These are phyloP conservation scores for Sebastes matsubarae DNA, from an alignment of 2,797 vertebrate genomes.

Conservation along the genomic window DNA sequence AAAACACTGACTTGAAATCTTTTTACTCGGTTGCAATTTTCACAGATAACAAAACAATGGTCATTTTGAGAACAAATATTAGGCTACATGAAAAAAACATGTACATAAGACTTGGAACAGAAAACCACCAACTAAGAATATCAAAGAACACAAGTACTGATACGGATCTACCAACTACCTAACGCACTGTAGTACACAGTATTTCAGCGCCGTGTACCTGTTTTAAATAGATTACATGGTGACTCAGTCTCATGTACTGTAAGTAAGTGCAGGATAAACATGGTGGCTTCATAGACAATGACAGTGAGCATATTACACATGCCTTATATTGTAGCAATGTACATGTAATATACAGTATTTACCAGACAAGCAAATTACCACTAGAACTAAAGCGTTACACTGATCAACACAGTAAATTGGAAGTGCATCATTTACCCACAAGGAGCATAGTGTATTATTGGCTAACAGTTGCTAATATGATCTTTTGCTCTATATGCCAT, in stretches of 20 bases:
- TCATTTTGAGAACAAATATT: slow-evolving; percentile 72
- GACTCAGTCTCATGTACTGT: slow-evolving; percentile 43
- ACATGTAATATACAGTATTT: slow-evolving; percentile 60
- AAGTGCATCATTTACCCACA: slow-evolving; percentile 60
- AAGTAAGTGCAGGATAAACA: slow-evolving; percentile 60
- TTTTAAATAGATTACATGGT: slow-evolving; percentile 39
- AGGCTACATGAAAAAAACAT: slow-evolving; percentile 63
- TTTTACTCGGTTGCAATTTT: slow-evolving; percentile 58
- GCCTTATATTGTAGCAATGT: slow-evolving; percentile 59
- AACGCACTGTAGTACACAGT: slow-evolving; percentile 50
- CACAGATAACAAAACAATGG: slow-evolving; percentile 75
- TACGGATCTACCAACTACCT: slow-evolving; percentile 48
- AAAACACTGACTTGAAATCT: not conserved
- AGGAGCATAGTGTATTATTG: slow-evolving; percentile 42
- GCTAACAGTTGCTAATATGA: slow-evolving; percentile 34
- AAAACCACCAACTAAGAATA: slow-evolving; percentile 64
- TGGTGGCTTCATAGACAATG: slow-evolving; percentile 45
- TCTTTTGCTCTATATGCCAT: slow-evolving; percentile 13
- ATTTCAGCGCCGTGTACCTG: slow-evolving; percentile 47
- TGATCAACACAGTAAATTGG: slow-evolving; percentile 45
- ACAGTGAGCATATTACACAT: slow-evolving; percentile 66
- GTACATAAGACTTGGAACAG: slow-evolving; percentile 59
- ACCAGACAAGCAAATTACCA: slow-evolving; percentile 56
- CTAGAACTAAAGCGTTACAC: slow-evolving; percentile 58
- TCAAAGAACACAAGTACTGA: slow-evolving; percentile 59